Base-by-base conservation (phyloP, 2,888 invertebrate genomes). In the Molanna angustata region DNA sequence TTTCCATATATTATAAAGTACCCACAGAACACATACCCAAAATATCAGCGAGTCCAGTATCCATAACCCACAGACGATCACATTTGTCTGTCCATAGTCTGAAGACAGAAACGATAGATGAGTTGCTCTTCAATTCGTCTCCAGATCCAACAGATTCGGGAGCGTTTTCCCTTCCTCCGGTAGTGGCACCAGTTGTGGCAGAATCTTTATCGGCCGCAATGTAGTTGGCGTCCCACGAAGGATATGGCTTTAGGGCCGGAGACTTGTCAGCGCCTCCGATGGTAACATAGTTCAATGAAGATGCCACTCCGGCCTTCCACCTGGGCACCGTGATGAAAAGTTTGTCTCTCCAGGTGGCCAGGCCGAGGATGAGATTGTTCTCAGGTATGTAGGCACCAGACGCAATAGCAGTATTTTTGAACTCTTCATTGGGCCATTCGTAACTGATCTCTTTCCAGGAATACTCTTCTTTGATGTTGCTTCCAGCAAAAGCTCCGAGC, bases 31-130 rank as follows among this genome's bases (percentile, higher is more conserved):
- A 60, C 62, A 76, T 70, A 65, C 88, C 89, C 45, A 83, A 71
- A 68, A 90, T 86, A 65, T 90, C 87, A 35, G 85, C 83, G 31
- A 88, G 69, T 48, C 90, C 91, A 0, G 88, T 84, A 65, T 91
- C 90, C 70, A 91, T 79, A 3, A 88, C 85, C 90, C 91, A 91
- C 6, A 91, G 76, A 39, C 91, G 79, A 66, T 89, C 88, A 63
- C 91, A 91, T 3, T 76, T 76, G 66, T 91, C 91, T 1, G 86
- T 83, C 59, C 77, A 79, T 17, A 88, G 73, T 55, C 91, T 80
- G 69, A 89, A 89, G 3, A 86, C 85, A 2, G 86, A 90, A 45
- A 88, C 73, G 37, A 88, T 80, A 1, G 82, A 80, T 49, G 78
- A 78, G 57, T 85, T 82, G 2, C 80, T 73, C 32, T 74, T 73